Evolutionary conservation across 2,797 vertebrate species (phyloP).

Genomic region (Phalanger gymnotis): DNA sequence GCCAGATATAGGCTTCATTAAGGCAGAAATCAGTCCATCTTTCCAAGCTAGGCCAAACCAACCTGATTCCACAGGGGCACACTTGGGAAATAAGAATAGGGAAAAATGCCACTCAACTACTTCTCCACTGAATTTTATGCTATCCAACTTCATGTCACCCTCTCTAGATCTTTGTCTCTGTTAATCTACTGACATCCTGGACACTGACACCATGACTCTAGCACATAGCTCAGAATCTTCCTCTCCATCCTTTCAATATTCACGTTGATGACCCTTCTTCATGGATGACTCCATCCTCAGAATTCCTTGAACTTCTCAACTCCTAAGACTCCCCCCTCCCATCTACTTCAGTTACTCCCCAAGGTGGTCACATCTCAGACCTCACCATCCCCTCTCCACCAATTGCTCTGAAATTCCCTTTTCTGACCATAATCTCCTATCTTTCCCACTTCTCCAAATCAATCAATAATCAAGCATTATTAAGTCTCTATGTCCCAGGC

Average conservation of each 20-base stretch:
- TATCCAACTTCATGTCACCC: background rate
- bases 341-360: background rate
- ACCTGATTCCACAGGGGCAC: background rate
- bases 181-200: background rate
- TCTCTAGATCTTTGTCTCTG: background rate
- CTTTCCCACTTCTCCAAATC: background rate
- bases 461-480: background rate
- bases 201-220: background rate
- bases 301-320: background rate
- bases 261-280: background rate
- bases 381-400: background rate
- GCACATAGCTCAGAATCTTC: background rate
- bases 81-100: background rate
- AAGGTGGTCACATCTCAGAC: background rate
- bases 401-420: background rate
- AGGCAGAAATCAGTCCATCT: background rate
- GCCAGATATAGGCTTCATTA: background rate
- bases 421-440: background rate
- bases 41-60: background rate
- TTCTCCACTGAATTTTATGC: background rate
- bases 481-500: background rate
- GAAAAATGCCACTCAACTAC: background rate
- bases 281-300: background rate
- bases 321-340: background rate
- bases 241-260: background rate